A percentile compares a stretch with the other conserved stretches of the same genome.
These are phyloP conservation scores for Tetraodon nigroviridis DNA, from an alignment of 2,113 vertebrate genomes.

Conservation along the genomic window DNA sequence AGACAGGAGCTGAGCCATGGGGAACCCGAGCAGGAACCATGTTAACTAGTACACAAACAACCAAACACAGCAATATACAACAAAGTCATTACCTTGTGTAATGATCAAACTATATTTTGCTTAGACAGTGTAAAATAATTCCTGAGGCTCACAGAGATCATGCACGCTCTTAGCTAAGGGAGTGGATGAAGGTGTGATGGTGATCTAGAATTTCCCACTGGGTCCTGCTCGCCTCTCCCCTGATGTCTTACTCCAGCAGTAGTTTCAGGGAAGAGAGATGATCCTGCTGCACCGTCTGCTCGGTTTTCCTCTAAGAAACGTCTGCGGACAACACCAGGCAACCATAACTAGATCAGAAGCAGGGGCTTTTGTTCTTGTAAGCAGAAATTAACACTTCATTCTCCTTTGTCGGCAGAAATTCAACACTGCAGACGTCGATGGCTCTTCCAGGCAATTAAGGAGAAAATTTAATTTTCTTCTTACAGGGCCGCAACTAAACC, in stretches of 20 bases:
- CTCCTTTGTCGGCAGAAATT: conserved; percentile 81
- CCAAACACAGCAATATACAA: conserved; percentile 67
- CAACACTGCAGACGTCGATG: conserved; percentile 64
- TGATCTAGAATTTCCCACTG: conserved; percentile 73
- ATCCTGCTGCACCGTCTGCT: conserved; percentile 54
- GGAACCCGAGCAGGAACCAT: conserved; percentile 23
- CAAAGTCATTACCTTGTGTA: conserved; percentile 56
- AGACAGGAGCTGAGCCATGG: conserved; percentile 7
- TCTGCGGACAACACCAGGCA: conserved; percentile 71
- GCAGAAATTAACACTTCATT: conserved; percentile 83
- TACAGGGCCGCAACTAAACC: conserved; percentile 57
- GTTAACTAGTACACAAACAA: conserved; percentile 53
- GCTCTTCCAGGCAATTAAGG: conserved; percentile 64
- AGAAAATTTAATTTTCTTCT: conserved; percentile 67
- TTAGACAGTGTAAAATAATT: conserved; percentile 81
- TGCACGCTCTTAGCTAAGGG: conserved; percentile 55
- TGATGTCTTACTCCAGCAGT: conserved; percentile 69
- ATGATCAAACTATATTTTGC: conserved; percentile 66
- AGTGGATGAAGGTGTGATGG: conserved; percentile 66
- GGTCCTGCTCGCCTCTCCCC: conserved; percentile 60
- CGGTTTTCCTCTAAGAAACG: conserved; percentile 72
- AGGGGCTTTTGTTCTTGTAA: conserved; percentile 78
- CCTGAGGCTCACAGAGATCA: conserved; percentile 63
- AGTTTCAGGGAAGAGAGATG: conserved; percentile 69
- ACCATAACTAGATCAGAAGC: conserved; percentile 74